Percentiles rank a stretch among this genome's conserved stretches.
These are phyloP conservation scores for Marmota flaviventris DNA, from an alignment of 2,113 vertebrate species.

Conservation along the genomic window DNA sequence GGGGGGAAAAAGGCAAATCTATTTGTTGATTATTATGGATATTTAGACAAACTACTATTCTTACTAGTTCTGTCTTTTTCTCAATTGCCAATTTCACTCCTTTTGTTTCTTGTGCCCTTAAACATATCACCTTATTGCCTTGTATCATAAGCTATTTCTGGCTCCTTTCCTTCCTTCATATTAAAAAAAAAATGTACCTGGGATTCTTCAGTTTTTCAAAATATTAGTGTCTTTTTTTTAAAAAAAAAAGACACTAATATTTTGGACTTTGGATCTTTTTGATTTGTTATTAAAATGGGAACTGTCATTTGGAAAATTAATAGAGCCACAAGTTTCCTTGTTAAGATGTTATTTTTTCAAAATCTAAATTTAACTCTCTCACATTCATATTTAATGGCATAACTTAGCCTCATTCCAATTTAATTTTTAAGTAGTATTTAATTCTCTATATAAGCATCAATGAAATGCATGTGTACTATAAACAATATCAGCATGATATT, in stretches of 20 bases:
- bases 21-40: slow-evolving; percentile 8
- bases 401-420: slow-evolving; percentile 46
- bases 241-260: too few relatives aligned
- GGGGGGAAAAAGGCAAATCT: neutral
- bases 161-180: slow-evolving; percentile 20
- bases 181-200: neutral
- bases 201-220: slow-evolving; percentile 60
- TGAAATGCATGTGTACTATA: slow-evolving; percentile 14
- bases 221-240: slow-evolving; percentile 42
- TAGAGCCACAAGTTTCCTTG: slow-evolving; percentile 35
- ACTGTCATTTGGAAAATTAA: slow-evolving; percentile 54
- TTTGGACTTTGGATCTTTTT: slow-evolving; percentile 9
- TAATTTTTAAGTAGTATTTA: slow-evolving; percentile 56
- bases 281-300: slow-evolving; percentile 46
- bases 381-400: slow-evolving; percentile 55
- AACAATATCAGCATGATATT: neutral
- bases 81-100: slow-evolving; percentile 20
- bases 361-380: slow-evolving; percentile 57
- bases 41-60: slow-evolving; percentile 37
- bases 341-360: slow-evolving; percentile 60
- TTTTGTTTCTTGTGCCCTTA: slow-evolving; percentile 58
- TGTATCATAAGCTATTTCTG: slow-evolving; percentile 36
- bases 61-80: slow-evolving; percentile 3
- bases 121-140: neutral
- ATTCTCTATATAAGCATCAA: neutral